Percentiles rank a stretch among this genome's conserved stretches.
Conservation (phyloP, 2,797 vertebrate species). For the Melanotaenia parkinsoni region DNA sequence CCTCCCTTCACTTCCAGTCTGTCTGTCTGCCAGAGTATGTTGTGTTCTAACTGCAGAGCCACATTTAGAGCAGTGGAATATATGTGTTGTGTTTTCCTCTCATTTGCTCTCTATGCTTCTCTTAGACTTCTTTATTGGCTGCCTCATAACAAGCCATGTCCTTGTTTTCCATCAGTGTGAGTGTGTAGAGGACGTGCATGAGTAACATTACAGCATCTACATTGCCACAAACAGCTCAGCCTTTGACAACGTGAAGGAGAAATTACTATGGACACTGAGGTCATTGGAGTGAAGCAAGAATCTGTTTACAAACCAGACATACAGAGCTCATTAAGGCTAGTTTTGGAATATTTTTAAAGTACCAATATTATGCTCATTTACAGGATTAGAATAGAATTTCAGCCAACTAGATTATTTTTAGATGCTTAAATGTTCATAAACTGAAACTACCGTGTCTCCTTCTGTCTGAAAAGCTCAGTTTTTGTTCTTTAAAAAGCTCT, state of each 20-base stretch:
- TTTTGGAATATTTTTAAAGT: background rate
- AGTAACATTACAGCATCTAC: conserved; percentile 20
- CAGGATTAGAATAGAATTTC: background rate
- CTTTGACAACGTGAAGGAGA: conserved; percentile 27
- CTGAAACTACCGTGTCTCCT: background rate
- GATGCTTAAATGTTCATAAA: background rate
- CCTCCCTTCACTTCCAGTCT: conserved; percentile 41
- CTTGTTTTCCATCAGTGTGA: conserved; percentile 66
- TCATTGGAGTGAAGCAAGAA: background rate
- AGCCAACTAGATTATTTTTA: background rate
- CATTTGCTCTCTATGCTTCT: conserved; percentile 58
- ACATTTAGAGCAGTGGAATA: conserved; percentile 79
- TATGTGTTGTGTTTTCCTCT: conserved; percentile 78
- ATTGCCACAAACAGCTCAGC: conserved; percentile 3
- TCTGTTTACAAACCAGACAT: background rate
- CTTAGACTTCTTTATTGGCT: conserved; percentile 74
- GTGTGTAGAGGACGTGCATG: conserved; percentile 38
- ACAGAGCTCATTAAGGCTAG: background rate
- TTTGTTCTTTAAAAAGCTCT: background rate
- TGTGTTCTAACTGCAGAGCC: conserved; percentile 67
- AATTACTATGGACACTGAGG: background rate
- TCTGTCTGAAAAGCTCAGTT: background rate
- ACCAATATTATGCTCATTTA: background rate
- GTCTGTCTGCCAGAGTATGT: conserved; percentile 50
- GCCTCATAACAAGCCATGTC: conserved; percentile 48